Evolutionary conservation across 2,113 vertebrate species (phyloP).

Genomic region (Patagioenas fasciata): DNA sequence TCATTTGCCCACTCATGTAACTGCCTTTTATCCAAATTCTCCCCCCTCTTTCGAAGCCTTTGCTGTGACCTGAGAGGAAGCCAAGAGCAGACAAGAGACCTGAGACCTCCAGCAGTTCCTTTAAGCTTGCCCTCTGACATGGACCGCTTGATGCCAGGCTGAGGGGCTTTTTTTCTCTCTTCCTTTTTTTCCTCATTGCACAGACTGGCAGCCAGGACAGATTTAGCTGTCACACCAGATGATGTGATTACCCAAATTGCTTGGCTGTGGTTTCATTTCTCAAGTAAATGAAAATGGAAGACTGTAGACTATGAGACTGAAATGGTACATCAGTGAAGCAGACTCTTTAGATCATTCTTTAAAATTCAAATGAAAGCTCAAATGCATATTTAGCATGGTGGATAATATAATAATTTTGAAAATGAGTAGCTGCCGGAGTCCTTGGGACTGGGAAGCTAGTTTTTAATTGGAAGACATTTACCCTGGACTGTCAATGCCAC

Average conservation of each 20-base stretch:
- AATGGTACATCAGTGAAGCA: neutral
- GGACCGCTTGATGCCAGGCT: fast-evolving
- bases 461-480: neutral
- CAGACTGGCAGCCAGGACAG: neutral
- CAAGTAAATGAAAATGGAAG: slow-evolving; percentile 22
- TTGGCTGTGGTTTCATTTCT: slow-evolving; percentile 27
- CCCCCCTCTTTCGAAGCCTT: neutral
- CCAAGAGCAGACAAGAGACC: neutral
- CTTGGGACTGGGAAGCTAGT: neutral
- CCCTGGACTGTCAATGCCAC: neutral
- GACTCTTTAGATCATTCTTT: neutral
- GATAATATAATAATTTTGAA: neutral
- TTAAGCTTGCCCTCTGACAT: neutral
- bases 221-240: neutral
- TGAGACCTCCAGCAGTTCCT: neutral
- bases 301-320: neutral
- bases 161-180: neutral
- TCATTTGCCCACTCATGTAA: neutral
- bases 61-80: neutral
- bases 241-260: neutral
- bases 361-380: neutral
- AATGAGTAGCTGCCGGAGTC: neutral
- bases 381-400: neutral
- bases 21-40: neutral
- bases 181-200: neutral